Evolutionary conservation across 30 jellyfish, hydroid and myxozoan species (phyloP).

Genomic region (Pelagia noctiluca): DNA sequence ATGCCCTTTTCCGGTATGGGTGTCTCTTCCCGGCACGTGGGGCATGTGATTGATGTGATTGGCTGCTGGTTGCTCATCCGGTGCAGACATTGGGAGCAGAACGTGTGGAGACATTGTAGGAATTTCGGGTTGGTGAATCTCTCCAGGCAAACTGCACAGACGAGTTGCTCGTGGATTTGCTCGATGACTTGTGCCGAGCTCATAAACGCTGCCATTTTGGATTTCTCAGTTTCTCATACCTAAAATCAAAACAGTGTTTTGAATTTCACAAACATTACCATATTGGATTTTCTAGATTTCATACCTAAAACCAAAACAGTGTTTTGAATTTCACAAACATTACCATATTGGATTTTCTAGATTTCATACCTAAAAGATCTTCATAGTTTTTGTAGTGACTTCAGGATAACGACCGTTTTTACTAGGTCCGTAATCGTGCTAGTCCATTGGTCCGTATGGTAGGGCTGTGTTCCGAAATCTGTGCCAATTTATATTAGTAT

Average conservation of each 20-base stretch:
- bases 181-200: constrained; percentile 94
- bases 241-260: neutral
- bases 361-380: neutral
- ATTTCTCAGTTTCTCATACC: neutral
- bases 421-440: no score
- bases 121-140: constrained; percentile 89
- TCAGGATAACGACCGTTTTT: no score
- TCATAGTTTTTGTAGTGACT: no score
- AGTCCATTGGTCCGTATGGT: no score
- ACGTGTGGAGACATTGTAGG: constrained; percentile 88
- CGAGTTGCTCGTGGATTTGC: constrained; percentile 89
- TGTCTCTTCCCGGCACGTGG: constrained; percentile 93
- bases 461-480: no score
- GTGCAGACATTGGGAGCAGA: constrained; percentile 96
- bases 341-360: constrained; percentile 11
- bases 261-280: constrained; percentile 71
- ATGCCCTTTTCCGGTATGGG: constrained; percentile 86
- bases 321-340: constrained; percentile 69
- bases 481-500: no score
- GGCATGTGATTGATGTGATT: constrained; percentile 69
- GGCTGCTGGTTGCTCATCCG: constrained; percentile 90
- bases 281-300: neutral
- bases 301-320: neutral
- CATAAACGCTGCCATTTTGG: constrained; percentile 64
- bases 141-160: constrained; percentile 94